Evolutionary conservation across 2,797 vertebrate species (phyloP).

Genomic region (Eulemur coronatus): DNA sequence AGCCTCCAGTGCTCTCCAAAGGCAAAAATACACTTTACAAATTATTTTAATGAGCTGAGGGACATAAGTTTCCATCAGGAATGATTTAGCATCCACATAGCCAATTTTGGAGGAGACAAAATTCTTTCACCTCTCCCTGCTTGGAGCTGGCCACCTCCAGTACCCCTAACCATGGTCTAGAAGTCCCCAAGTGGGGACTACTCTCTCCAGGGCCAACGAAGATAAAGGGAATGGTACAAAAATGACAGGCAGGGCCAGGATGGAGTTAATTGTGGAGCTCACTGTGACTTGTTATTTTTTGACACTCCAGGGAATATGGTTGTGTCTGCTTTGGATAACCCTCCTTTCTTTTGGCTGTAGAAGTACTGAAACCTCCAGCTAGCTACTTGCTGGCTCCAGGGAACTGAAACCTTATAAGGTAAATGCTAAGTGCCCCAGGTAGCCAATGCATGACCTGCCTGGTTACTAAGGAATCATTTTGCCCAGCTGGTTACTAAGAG

Average conservation of each 20-base stretch:
- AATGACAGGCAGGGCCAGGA: too few species aligned
- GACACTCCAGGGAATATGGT: neutral
- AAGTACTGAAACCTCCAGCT: neutral
- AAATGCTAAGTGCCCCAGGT: constrained; percentile 68
- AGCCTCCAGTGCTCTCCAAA: constrained; percentile 45
- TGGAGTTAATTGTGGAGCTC: constrained; percentile 15
- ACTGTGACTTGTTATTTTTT: neutral
- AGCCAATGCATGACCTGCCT: constrained; percentile 67
- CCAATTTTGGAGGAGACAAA: neutral
- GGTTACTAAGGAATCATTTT: constrained; percentile 79
- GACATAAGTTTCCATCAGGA: constrained; percentile 23
- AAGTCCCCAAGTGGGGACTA: neutral
- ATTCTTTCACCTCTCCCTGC: neutral
- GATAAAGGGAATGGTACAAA: neutral
- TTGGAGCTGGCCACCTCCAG: neutral
- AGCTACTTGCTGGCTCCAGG: neutral
- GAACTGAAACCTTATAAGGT: constrained; percentile 33
- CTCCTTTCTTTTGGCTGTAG: constrained; percentile 4
- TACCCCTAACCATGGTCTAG: neutral
- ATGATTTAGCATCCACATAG: constrained; percentile 23
- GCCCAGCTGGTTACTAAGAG: constrained; percentile 66
- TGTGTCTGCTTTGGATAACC: neutral
- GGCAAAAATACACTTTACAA: constrained; percentile 46
- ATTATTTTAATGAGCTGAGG: constrained; percentile 63
- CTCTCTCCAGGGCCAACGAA: neutral